Base-by-base conservation (phyloP, 1,140 invertebrate species). In the Apolygus lucorum region DNA sequence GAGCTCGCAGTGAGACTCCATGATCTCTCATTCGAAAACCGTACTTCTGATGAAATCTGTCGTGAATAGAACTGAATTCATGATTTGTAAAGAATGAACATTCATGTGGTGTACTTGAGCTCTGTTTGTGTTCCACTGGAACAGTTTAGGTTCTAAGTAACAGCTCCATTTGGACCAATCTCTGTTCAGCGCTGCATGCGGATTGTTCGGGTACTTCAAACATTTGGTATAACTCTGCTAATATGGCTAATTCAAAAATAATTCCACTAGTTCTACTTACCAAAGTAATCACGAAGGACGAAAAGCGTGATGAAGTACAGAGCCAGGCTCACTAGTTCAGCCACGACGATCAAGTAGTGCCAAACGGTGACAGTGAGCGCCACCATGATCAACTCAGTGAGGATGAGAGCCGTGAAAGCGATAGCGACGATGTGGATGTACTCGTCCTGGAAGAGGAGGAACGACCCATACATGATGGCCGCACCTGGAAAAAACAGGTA, bases 341-440 rank as follows among this genome's bases (percentile, higher is more conserved):
- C 96, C n/a, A 97, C 79, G 68, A 97, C 83, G 93, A 99, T 99
- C 54, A 98, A 83, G 74, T 87, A 84, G 79, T 93, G 91, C 90
- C 90, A 93, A 42, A 89, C 92, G 75, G 86, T 81, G 72, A 99
- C 90, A 0, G 95, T 99, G 70, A 99, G 84, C 28, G 95, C 96
- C 64, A 99, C 95, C 97, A 99, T 99, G 62, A 99, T 90, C 67
- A 99, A 84, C 83, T 99, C 98, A 0, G 96, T 99, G 59, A 99
- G 83, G 73, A 99, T 95, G n/a, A 99, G 84, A 25, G 97, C 91
- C 13, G 96, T 96, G 81, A 99, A 99, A 76, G 94, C 98, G 76
- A 99, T 99, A 70, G 95, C 93, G 17, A 99, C 96, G 75, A 99
- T 96, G 79, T 99, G 96, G 75, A 99, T 96, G 76, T 99, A 95